These are phyloP conservation scores for Anadara kagoshimensis DNA, from an alignment of 1,140 invertebrate genomes.

Conservation along the genomic window DNA sequence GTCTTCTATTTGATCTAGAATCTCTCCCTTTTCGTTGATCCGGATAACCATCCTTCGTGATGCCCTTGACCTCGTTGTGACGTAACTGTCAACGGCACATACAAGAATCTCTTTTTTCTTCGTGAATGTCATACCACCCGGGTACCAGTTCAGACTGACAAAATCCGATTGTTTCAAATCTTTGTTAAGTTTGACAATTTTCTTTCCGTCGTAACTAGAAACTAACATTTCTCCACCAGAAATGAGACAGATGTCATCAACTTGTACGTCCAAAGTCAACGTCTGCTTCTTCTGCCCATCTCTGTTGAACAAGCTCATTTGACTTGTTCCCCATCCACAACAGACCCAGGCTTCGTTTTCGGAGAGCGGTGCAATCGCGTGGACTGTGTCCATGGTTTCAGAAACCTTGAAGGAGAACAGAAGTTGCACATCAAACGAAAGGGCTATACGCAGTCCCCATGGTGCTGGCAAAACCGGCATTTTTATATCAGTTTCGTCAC, in stretches of 20 bases:
- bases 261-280: constrained; percentile 47
- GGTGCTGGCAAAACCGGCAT: constrained; percentile 48
- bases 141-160: constrained; percentile 43
- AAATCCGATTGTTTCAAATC: constrained; percentile 46
- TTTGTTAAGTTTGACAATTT: constrained; percentile 49
- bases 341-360: constrained; percentile 54
- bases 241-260: constrained; percentile 46
- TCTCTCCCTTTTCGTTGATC: constrained; percentile 46
- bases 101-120: constrained; percentile 51
- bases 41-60: constrained; percentile 45
- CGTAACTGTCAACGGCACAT: constrained; percentile 54
- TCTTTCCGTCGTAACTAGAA: constrained; percentile 55
- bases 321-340: constrained; percentile 52
- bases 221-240: constrained; percentile 46
- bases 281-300: constrained; percentile 44
- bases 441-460: constrained; percentile 50
- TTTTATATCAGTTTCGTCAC: constrained; percentile 45
- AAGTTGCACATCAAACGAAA: constrained; percentile 47
- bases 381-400: constrained; percentile 44
- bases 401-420: constrained; percentile 43
- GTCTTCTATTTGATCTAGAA: constrained; percentile 50
- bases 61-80: constrained; percentile 37
- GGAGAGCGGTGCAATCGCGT: constrained; percentile 53
- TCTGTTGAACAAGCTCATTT: constrained; percentile 45
- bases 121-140: constrained; percentile 51